Evolutionary conservation across 2,888 invertebrate species (phyloP), one percentile per base, ranked within the genome.

Genomic region (Hypercompe scribonia): DNA sequence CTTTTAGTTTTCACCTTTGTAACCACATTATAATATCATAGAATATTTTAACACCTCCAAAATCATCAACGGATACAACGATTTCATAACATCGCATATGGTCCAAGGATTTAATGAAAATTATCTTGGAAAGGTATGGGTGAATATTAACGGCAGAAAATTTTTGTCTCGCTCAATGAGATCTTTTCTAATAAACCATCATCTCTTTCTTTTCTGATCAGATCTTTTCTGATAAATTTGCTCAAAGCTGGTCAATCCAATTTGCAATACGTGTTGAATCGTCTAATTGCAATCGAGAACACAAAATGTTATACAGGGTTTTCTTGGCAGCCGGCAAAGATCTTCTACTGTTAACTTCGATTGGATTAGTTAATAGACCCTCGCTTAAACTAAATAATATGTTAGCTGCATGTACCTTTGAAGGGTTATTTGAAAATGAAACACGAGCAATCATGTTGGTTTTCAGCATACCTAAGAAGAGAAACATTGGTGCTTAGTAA

Each of bases 391-490:
- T 11, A 58, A 13, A 15, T 58, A 58, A n/a, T n/a, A n/a, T 18
- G 18, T 46, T 46, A 46, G 46, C 42, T n/a, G 58, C 28, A 58
- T 15, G 28, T 28, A 28, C 5, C 28, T 58, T 58, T 3, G 28
- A 28, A 58, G 28, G 50, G 5, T 13, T 58, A 7, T 58, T 58
- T 58, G 28, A 58, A 13, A 70, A 64, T 70, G 28, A 64, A 70
- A 70, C 64, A 71, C 68, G 70, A 65, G 33, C n/a, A 31, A 50
- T 68, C 66, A 46, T 65, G 31, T 70, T 72, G 66, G 50, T 71
- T 71, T 72, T 64, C 70, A 70, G 63, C 64, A 64, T 64, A 34
- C 64, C 64, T 33, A n/a, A n/a, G 63, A 31, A n/a, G 46, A 34
- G 31, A 36, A 34, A 36, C 13, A 18, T 8, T 34, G 28, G 54